These are phyloP conservation scores for Bos javanicus DNA, from an alignment of 2,113 vertebrate species.

Conservation along the genomic window DNA sequence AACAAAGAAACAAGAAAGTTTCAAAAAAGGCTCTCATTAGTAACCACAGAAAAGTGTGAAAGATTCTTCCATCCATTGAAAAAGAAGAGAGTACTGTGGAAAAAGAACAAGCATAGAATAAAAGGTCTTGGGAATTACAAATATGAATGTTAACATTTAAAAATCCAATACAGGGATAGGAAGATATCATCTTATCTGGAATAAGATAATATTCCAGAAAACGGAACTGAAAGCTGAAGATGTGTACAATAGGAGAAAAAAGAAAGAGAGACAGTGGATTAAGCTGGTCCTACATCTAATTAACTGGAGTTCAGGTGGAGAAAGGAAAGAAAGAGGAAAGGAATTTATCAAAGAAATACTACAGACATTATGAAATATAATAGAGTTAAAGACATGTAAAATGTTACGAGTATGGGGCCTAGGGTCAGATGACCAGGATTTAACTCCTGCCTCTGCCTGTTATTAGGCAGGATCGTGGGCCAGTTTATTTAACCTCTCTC, in stretches of 20 bases:
- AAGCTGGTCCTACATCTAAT: not conserved
- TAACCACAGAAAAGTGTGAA: not conserved
- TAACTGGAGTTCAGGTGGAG: not conserved
- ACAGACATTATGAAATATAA: not conserved
- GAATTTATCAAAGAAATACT: constrained; percentile 7
- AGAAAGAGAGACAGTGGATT: not conserved
- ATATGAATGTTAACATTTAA: not conserved
- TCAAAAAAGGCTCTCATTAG: not conserved
- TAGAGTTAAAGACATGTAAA: not conserved
- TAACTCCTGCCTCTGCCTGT: not conserved
- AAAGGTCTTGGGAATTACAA: not conserved
- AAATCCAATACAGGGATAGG: not conserved
- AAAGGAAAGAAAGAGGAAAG: not conserved
- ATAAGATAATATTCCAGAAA: not conserved
- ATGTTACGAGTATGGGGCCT: not conserved
- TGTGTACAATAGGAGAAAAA: not conserved
- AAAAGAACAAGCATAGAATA: not conserved
- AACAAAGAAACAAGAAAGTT: not conserved
- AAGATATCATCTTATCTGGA: not conserved
- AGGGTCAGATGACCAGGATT: not conserved
- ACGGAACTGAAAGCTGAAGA: not conserved
- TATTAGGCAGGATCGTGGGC: fast-evolving
- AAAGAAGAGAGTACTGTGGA: not conserved
- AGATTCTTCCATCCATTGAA: not conserved
- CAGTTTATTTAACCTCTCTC: not conserved